These are phyloP conservation scores for Leucoptera coffeella DNA, from an alignment of 2,888 invertebrate species.

Conservation along the genomic window DNA sequence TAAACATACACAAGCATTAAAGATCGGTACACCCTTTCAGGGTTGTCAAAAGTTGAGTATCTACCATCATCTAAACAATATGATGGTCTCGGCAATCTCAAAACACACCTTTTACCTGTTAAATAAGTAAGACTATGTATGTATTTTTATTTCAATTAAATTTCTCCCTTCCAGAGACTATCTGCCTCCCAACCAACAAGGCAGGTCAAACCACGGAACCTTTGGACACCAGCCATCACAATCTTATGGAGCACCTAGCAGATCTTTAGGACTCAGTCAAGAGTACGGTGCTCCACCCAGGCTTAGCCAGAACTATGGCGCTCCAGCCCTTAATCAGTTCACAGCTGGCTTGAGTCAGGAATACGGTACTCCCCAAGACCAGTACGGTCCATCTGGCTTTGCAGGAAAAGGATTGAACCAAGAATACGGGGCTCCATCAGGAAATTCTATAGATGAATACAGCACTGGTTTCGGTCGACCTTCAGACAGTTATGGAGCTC, in stretches of 20 bases:
- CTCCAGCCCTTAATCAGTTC: slow-evolving; percentile 7
- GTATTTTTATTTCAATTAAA: too few relatives aligned
- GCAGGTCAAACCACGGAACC: slow-evolving; percentile 11
- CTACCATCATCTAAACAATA: too few relatives aligned
- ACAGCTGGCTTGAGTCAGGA: not conserved
- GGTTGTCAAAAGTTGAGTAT: too few relatives aligned
- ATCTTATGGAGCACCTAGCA: slow-evolving; percentile 13
- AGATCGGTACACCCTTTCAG: too few relatives aligned
- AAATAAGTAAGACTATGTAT: too few relatives aligned
- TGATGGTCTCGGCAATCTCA: too few relatives aligned
- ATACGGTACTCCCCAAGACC: slow-evolving; percentile 1
- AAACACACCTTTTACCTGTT: too few relatives aligned
- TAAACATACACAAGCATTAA: too few relatives aligned
- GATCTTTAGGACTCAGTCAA: slow-evolving; percentile 5
- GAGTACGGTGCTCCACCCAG: slow-evolving; percentile 13
- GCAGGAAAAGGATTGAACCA: slow-evolving; percentile 3
- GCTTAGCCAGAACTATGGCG: slow-evolving; percentile 13
- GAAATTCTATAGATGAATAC: slow-evolving; percentile 2
- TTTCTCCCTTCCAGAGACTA: slow-evolving; percentile 14
- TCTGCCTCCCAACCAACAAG: slow-evolving; percentile 17
- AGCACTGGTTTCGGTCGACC: slow-evolving; percentile 11
- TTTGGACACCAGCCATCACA: not conserved
- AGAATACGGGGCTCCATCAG: slow-evolving; percentile 2
- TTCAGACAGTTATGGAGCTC: slow-evolving; percentile 7
- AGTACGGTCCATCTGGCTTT: slow-evolving; percentile 1